Percentiles rank a stretch among this genome's conserved stretches.
Evolutionary conservation across 2,797 vertebrate genomes (phyloP).

Genomic region (Aselliscus stoliczkanus): DNA sequence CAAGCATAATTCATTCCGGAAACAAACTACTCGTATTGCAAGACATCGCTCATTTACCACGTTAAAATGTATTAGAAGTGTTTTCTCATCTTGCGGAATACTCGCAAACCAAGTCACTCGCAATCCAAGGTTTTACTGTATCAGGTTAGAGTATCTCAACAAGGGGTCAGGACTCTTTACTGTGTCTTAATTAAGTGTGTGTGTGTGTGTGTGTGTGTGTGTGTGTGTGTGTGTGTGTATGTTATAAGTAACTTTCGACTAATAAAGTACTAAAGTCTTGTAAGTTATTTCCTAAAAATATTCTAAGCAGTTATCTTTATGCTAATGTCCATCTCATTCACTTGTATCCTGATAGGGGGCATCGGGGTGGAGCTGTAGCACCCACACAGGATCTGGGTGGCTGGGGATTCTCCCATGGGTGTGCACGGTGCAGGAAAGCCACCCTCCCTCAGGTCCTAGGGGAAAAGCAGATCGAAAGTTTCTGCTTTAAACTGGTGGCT

Average conservation of each 20-base stretch:
- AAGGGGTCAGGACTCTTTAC: background rate
- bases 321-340: background rate
- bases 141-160: background rate
- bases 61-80: no score
- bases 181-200: background rate
- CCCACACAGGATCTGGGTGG: background rate
- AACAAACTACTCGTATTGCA: no score
- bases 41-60: no score
- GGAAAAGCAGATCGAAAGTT: background rate
- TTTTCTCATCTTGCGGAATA: no score
- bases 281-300: constrained; percentile 37
- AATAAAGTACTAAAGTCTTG: background rate
- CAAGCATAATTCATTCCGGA: no score
- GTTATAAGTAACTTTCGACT: background rate
- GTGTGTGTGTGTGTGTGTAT: background rate
- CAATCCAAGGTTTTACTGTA: no score
- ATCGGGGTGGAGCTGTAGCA: background rate
- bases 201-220: background rate
- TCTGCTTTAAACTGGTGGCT: background rate
- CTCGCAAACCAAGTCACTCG: no score
- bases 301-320: background rate
- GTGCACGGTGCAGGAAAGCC: background rate
- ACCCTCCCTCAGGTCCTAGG: background rate
- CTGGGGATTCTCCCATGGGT: background rate
- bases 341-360: background rate